Base-by-base conservation (phyloP, 2,888 invertebrate genomes). In the Linnaemya tessellans region DNA sequence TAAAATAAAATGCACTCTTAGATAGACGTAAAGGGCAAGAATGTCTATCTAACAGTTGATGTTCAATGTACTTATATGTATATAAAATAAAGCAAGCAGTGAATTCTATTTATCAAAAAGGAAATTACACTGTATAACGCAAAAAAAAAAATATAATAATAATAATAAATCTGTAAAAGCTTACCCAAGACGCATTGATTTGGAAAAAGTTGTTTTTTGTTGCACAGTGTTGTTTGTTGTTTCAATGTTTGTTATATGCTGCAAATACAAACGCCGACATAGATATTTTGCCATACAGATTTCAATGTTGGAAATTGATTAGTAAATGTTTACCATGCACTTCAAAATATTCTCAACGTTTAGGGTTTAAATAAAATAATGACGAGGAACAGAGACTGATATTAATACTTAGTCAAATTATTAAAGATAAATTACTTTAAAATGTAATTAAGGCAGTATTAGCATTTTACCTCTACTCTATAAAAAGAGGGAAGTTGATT, bases 291-390 rank as follows among this genome's bases (percentile, higher is more conserved):
- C 30, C 30, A 25, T 51, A 75, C 58, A 74, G 68, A 68, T 75
- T 81, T 77, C 65, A 86, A 89, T 89, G 88, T 75, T 88, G 86
- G 80, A 88, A 90, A 90, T 90, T 89, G 89, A 90, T 90, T 90
- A 90, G 90, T 89, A 89, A 90, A 89, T 90, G 89, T 90, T 90
- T 90, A 86, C 89, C 80, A 82, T 87, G 90, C 90, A 88, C 90
- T 90, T 89, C 68, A 89, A 87, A 84, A 74, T 79, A 78, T 78
- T 81, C 83, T 84, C 79, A 81, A 58, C 73, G 60, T 73, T 78
- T 71, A 84, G 75, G 62, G 68, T 67, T 81, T 78, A 73, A 15
- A 15, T 43, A 51, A 71, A 70, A 74, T 46, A 54, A 62, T 62
- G 56, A 78, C 49, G n/a, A 60, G 62, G 20, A 22, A 25, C 18